Evolutionary conservation across 1,140 invertebrate genomes (phyloP).

Genomic region (Apis mellifera): Amel_HAv3.1 CM009941.2:9633501-9634000

Average conservation of each 20-base stretch:
- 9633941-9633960: slow-evolving; percentile 35
- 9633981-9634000: slow-evolving; percentile 4
- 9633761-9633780: neutral
- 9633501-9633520: neutral
- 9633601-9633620: too few species aligned
- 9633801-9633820: neutral
- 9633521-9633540: neutral
- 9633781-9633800: neutral
- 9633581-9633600: too few species aligned
- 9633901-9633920: slow-evolving; percentile 24
- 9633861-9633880: slow-evolving; percentile 40
- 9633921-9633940: slow-evolving; percentile 49
- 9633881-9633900: slow-evolving; percentile 29
- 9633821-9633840: slow-evolving; percentile 5
- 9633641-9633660: too few species aligned
- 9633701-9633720: neutral
- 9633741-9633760: neutral
- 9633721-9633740: neutral
- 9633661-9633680: neutral
- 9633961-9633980: slow-evolving; percentile 40
- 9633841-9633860: slow-evolving; percentile 11
- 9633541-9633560: neutral
- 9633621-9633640: too few species aligned
- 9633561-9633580: too few species aligned
- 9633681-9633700: neutral